A percentile compares a stretch with the other conserved stretches of the same genome.
phyloP scores from a whole-genome alignment of 1,140 invertebrate species.

The Euwallacea similis region DNA sequence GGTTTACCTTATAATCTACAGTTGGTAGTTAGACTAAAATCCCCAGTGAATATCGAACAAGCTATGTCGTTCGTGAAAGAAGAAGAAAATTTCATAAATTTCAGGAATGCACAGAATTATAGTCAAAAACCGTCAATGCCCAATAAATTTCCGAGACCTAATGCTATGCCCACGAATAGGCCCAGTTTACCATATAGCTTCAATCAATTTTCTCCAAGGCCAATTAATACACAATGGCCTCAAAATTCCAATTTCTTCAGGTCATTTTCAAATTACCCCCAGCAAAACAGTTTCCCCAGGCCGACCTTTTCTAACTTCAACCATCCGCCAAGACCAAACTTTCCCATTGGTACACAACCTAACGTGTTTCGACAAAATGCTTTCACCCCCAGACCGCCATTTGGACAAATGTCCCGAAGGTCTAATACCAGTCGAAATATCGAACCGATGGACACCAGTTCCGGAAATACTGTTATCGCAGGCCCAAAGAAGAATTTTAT shows the following conservation, averaged over 20 bases:
- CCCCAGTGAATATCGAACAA: slow-evolving; percentile 27
- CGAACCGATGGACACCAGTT: slow-evolving; percentile 14
- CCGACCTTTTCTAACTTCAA: background rate
- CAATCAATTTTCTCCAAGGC: no score
- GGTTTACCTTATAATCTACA: slow-evolving; percentile 29
- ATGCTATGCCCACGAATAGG: no score
- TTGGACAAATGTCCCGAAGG: background rate
- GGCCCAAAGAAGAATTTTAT: background rate
- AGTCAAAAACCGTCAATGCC: background rate
- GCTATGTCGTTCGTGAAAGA: slow-evolving; percentile 27
- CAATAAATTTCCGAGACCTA: background rate
- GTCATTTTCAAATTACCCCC: no score
- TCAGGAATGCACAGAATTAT: slow-evolving; percentile 10
- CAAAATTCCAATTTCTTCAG: no score
- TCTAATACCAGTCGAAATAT: background rate
- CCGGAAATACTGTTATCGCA: slow-evolving; percentile 5
- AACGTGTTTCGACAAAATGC: background rate
- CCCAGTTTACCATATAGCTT: no score
- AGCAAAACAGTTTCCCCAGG: no score
- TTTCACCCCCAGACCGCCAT: background rate
- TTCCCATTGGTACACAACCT: background rate
- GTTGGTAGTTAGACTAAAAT: slow-evolving; percentile 29
- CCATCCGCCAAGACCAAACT: background rate
- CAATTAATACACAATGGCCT: no score
- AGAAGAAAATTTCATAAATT: slow-evolving; percentile 39